These are phyloP conservation scores for Lepidurus arcticus DNA, from an alignment of 1,140 invertebrate genomes.

Conservation along the genomic window DNA sequence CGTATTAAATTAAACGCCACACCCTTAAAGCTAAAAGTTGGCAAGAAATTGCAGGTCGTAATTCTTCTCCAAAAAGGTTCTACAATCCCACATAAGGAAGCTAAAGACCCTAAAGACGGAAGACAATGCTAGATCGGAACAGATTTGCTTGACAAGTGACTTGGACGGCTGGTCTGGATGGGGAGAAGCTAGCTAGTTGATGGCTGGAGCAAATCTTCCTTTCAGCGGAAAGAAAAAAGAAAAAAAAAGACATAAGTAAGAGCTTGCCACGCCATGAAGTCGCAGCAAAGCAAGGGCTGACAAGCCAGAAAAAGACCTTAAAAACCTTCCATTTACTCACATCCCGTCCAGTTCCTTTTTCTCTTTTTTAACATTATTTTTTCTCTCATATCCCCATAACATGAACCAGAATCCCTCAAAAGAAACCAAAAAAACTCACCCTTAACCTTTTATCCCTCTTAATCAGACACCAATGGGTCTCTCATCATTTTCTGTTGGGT, in stretches of 20 bases:
- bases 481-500: constrained; percentile 22
- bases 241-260: no score
- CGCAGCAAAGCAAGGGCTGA: constrained; percentile 2
- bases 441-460: not conserved
- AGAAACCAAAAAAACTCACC: not conserved
- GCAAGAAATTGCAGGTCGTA: not conserved
- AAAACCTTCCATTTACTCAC: not conserved
- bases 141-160: constrained; percentile 9
- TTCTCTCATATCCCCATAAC: not conserved
- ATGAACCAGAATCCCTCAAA: not conserved
- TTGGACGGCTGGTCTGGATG: not conserved
- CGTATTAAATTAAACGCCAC: no score
- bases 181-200: not conserved
- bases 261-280: not conserved
- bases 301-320: not conserved
- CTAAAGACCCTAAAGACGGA: not conserved
- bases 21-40: no score
- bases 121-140: not conserved
- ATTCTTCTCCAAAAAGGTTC: not conserved
- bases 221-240: no score
- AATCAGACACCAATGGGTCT: constrained; percentile 19
- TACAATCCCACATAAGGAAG: not conserved
- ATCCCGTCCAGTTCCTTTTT: not conserved
- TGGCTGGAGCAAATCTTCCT: not conserved
- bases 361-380: not conserved